Conservation (phyloP, 2,797 vertebrate species). For the Syngnathus rostellatus region DNA sequence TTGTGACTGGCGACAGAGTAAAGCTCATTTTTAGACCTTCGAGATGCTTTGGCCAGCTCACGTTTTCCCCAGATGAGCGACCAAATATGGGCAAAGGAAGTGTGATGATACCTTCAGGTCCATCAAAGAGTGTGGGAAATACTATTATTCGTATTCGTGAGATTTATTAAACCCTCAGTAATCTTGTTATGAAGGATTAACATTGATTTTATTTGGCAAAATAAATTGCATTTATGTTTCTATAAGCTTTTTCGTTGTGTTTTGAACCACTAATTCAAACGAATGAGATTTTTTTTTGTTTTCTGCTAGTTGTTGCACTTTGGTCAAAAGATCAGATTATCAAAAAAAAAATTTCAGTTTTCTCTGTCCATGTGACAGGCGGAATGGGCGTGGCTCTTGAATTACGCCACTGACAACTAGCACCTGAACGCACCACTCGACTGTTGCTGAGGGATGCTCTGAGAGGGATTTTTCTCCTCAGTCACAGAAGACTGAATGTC, state of each 20-base stretch:
- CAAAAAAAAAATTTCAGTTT: background rate
- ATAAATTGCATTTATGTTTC: background rate
- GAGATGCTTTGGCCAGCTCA: slow-evolving; percentile 51
- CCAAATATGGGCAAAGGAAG: slow-evolving; percentile 76
- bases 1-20: slow-evolving; percentile 44
- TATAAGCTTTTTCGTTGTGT: background rate
- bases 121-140: slow-evolving; percentile 34
- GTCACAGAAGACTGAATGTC: slow-evolving; percentile 3
- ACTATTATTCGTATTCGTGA: background rate
- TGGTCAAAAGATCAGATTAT: background rate
- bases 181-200: background rate
- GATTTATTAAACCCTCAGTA: background rate
- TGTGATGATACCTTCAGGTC: slow-evolving; percentile 34
- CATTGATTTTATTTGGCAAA: background rate
- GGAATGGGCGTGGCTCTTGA: background rate
- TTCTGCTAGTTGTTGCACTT: background rate
- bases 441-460: slow-evolving; percentile 69
- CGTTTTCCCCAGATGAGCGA: slow-evolving; percentile 32
- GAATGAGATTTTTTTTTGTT: background rate
- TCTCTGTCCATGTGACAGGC: no score
- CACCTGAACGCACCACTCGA: slow-evolving; percentile 53
- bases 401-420: slow-evolving; percentile 11
- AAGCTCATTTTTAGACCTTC: slow-evolving; percentile 54
- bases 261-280: background rate
- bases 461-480: slow-evolving; percentile 33